phyloP scores from a whole-genome alignment of 2,113 vertebrate genomes.

The Podarcis raffonei region DNA sequence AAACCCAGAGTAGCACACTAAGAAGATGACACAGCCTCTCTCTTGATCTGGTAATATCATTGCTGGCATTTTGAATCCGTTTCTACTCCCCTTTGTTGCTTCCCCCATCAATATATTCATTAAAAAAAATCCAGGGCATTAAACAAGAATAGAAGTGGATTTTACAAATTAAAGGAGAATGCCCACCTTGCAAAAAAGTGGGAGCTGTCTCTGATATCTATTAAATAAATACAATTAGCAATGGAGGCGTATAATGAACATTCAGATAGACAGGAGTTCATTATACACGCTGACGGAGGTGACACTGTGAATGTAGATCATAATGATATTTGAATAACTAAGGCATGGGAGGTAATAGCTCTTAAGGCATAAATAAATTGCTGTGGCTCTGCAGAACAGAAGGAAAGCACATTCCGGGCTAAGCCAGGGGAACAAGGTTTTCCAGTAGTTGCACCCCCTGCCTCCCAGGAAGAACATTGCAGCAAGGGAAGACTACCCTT shows the following conservation, averaged over 20 bases:
- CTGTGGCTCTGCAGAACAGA: too few relatives aligned
- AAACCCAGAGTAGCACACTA: conserved; percentile 1
- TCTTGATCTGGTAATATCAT: not conserved
- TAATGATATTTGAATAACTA: not conserved
- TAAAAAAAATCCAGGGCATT: not conserved
- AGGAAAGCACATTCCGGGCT: too few relatives aligned
- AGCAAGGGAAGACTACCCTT: too few relatives aligned
- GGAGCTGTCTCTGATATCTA: not conserved
- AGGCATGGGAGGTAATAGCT: not conserved
- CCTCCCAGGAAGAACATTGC: too few relatives aligned
- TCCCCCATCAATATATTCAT: not conserved
- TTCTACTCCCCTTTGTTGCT: not conserved
- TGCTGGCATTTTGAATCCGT: not conserved
- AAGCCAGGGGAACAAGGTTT: too few relatives aligned
- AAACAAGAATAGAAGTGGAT: not conserved
- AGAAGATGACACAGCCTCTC: not conserved
- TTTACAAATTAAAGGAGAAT: not conserved
- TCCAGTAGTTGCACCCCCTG: too few relatives aligned
- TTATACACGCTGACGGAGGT: not conserved
- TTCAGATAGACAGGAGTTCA: too few relatives aligned
- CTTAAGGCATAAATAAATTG: not conserved
- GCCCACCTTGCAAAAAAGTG: not conserved
- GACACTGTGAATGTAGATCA: not conserved
- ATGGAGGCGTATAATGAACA: not conserved
- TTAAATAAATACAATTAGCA: not conserved